A percentile compares a stretch with the other conserved stretches of the same genome.
These are phyloP conservation scores for Rhinogobius similis DNA, from an alignment of 2,113 vertebrate species.

Conservation along the genomic window DNA sequence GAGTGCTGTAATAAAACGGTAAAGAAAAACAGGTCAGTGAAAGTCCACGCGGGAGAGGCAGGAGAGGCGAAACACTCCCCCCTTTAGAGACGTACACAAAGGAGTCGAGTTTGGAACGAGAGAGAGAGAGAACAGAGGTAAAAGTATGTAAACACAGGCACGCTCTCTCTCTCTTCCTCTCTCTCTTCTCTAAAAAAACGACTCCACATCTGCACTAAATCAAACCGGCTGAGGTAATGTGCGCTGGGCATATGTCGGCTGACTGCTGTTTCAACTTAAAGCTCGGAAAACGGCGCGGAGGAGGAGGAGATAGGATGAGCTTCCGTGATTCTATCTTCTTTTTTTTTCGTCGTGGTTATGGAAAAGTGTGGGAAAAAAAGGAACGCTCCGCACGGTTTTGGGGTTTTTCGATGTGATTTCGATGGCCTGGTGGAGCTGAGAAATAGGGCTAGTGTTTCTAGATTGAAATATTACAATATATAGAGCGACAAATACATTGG, in stretches of 20 bases:
- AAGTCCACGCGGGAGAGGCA: slow-evolving; percentile 71
- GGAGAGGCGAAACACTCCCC: slow-evolving; percentile 45
- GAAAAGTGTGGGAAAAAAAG: slow-evolving; percentile 25
- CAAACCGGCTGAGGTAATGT: slow-evolving; percentile 85
- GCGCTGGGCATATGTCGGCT: slow-evolving; percentile 76
- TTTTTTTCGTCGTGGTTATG: slow-evolving; percentile 73
- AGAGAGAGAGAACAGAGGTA: slow-evolving; percentile 59
- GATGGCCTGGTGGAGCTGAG: background rate
- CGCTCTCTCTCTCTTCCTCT: slow-evolving; percentile 72
- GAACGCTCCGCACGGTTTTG: background rate
- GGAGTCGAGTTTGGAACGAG: slow-evolving; percentile 20
- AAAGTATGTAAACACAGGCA: slow-evolving; percentile 81
- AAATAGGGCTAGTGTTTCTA: too few relatives aligned
- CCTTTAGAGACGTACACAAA: slow-evolving; percentile 66
- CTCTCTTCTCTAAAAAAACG: slow-evolving; percentile 50
- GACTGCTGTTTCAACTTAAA: slow-evolving; percentile 85
- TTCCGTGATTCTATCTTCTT: slow-evolving; percentile 48
- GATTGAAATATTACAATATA: too few relatives aligned
- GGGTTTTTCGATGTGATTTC: background rate
- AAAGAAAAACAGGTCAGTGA: slow-evolving; percentile 78
- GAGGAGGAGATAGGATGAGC: slow-evolving; percentile 35
- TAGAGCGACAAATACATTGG: too few relatives aligned
- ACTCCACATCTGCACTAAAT: slow-evolving; percentile 86
- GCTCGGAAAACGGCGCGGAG: slow-evolving; percentile 40
- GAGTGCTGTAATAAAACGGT: slow-evolving; percentile 73